These are phyloP conservation scores for Babylonia areolata DNA, from an alignment of 1,140 invertebrate genomes.

Conservation along the genomic window DNA sequence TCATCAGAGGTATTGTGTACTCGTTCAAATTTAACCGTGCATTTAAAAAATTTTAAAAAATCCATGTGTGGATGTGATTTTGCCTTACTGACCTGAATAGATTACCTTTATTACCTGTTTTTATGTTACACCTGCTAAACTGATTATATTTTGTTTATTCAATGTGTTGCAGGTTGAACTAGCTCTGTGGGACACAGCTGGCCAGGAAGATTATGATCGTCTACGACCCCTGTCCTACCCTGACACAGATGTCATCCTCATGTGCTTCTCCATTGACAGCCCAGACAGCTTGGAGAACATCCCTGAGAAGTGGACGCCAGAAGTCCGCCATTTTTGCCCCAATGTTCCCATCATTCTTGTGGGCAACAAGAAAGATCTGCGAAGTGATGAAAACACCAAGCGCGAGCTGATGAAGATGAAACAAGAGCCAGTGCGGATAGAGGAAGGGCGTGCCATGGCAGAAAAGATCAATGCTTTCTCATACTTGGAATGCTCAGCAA, in stretches of 20 bases:
- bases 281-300: conserved; percentile 74
- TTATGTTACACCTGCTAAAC: background rate
- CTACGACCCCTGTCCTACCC: conserved; percentile 96
- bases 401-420: conserved; percentile 99
- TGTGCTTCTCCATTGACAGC: conserved; percentile 74
- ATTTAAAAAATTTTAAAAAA: too few species aligned
- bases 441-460: conserved; percentile 97
- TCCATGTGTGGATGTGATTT: too few species aligned
- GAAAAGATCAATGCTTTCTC: conserved; percentile 99
- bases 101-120: background rate
- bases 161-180: conserved; percentile 84
- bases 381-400: conserved; percentile 97
- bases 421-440: conserved; percentile 98
- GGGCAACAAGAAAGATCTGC: conserved; percentile 81
- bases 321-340: conserved; percentile 76
- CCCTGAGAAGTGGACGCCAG: conserved; percentile 75
- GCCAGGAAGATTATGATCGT: conserved; percentile 98
- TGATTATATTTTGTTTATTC: background rate
- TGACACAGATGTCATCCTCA: conserved; percentile 87
- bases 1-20: too few species aligned
- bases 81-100: background rate
- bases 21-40: too few species aligned
- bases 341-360: conserved; percentile 77
- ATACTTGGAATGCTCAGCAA: conserved; percentile 99
- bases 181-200: conserved; percentile 99